Percentiles rank a stretch among this genome's conserved stretches.
phyloP scores from a whole-genome alignment of 2,797 vertebrate species.

The Chelidonichthys spinosus region DNA sequence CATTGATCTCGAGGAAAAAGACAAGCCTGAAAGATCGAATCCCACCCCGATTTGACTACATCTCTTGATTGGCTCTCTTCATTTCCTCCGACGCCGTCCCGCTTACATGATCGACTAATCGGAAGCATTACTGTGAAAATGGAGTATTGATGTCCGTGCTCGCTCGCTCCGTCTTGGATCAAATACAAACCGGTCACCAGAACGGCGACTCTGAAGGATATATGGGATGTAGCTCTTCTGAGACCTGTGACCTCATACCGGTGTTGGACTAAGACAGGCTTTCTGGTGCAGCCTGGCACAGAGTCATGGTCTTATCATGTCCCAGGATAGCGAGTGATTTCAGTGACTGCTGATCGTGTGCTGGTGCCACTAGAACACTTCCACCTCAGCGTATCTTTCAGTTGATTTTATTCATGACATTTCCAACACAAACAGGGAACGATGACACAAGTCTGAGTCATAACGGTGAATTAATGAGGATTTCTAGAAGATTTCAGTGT shows the following conservation, averaged over 20 bases:
- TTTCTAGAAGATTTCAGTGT: background rate
- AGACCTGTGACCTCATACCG: conserved; percentile 6
- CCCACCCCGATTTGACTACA: conserved; percentile 13
- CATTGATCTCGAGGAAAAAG: conserved; percentile 41
- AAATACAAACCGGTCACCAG: conserved; percentile 38
- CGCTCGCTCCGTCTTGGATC: conserved; percentile 44
- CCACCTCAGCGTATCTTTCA: background rate
- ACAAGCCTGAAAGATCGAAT: conserved; percentile 42
- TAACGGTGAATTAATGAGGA: background rate
- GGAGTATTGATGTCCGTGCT: conserved; percentile 47
- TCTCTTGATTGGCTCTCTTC: conserved; percentile 53
- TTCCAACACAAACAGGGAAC: conserved; percentile 1
- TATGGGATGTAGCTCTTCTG: conserved; percentile 35
- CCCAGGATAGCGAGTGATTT: conserved; percentile 50
- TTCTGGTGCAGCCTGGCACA: conserved; percentile 34
- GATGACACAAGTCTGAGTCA: background rate
- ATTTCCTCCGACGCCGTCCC: conserved; percentile 56
- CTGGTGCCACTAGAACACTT: conserved; percentile 18
- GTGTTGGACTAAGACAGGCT: conserved; percentile 8
- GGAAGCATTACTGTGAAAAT: conserved; percentile 64
- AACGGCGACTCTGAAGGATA: conserved; percentile 30
- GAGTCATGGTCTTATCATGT: conserved; percentile 26
- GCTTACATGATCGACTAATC: conserved; percentile 61
- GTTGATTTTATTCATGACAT: background rate
- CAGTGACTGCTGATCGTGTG: conserved; percentile 37